Conservation (phyloP, 2,888 invertebrate genomes). For the Cecidostiba fungosa region DNA sequence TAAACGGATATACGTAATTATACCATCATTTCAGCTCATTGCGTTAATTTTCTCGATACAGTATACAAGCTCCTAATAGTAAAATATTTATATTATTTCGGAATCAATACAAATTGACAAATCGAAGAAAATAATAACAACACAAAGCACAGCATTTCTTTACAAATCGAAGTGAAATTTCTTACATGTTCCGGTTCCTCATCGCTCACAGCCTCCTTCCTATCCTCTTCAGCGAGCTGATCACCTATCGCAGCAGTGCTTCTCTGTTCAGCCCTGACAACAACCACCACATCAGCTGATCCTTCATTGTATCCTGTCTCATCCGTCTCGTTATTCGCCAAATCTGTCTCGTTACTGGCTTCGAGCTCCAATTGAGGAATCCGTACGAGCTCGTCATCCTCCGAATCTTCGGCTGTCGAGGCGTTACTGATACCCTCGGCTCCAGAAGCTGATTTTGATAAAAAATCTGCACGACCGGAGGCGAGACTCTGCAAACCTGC, state of each 20-base stretch:
- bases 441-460: constrained; percentile 75
- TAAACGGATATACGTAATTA: no score
- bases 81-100: no score
- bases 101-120: no score
- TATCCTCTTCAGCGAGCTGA: not conserved
- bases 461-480: constrained; percentile 81
- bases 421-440: constrained; percentile 61
- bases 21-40: no score
- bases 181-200: not conserved
- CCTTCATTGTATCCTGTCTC: constrained; percentile 32
- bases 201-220: not conserved
- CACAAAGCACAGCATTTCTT: no score
- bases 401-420: not conserved
- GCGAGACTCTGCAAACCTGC: constrained; percentile 83
- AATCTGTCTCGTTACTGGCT: constrained; percentile 51
- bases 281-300: constrained; percentile 69
- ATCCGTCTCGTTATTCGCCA: constrained; percentile 33
- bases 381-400: not conserved
- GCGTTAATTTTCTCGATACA: no score
- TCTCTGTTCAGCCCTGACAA: constrained; percentile 74
- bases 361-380: constrained; percentile 20
- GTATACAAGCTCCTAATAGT: no score
- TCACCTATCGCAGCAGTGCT: constrained; percentile 8
- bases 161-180: not conserved
- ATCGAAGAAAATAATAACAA: no score